Evolutionary conservation across 37 sponge, comb jelly and placozoan species (phyloP), one percentile per base, ranked within the genome.

Genomic region (Dysidea cf. avara): DNA sequence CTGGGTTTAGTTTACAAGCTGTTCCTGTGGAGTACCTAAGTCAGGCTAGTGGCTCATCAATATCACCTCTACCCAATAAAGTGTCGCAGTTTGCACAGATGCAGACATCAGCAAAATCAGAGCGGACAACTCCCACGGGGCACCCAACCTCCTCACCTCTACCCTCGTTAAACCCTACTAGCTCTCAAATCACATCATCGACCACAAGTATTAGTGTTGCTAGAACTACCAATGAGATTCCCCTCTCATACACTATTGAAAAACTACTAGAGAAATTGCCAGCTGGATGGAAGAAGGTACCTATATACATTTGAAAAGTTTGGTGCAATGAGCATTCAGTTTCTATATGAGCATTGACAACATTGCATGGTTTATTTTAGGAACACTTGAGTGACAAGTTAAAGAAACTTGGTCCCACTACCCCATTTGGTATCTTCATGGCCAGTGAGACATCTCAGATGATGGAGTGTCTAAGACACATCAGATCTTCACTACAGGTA

Each of bases 361-460:
- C 52, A 51, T 49, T 22, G 20, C 48, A 47, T 51, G 48, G 29
- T 28, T 2, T 12, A 7, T 28, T 22, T 14, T 57, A 83, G 77
- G 77, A 76, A 35, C 28, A 72, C 36, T 16, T 85, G 43, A 17
- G 17, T 22, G 79, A 85, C 39, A 34, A 67, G 2, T 53, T 85
- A 18, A 71, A 55, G 33, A 69, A 64, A 9, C 72, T 66, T 30
- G 62, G 62, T 31, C 7, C 18, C 13, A 43, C 63, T 21, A 46
- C 67, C 34, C 66, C 73, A n/a, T 85, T 85, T 57, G 71, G 67
- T 22, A 55, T 60, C 18, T 83, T 83, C 47, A 59, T 83, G 32
- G 43, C 55, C 29, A 39, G 39, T 16, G 84, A 83, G 53, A 38
- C 62, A 0, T 39, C 64, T 26, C 52, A 51, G 53, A 83, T 83